Conservation (phyloP, 2,797 vertebrate genomes). For the Acropternis orthonyx region DNA sequence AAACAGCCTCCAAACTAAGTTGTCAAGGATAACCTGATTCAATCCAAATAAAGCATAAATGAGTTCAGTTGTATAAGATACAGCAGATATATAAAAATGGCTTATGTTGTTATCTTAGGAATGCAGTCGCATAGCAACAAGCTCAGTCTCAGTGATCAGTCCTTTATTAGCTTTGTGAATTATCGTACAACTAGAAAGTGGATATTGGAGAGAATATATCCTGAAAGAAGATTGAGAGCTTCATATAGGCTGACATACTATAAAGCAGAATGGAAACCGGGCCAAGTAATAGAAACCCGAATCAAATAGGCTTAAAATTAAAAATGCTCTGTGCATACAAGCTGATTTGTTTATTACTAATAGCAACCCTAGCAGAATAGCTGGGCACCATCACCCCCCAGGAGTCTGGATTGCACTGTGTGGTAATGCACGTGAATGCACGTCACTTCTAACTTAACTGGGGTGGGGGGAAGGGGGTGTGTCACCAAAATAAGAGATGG, state of each 20-base stretch:
- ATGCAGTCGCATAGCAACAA: constrained; percentile 70
- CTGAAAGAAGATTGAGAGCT: constrained; percentile 19
- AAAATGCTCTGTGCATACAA: background rate
- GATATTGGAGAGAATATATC: constrained; percentile 34
- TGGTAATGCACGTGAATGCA: background rate
- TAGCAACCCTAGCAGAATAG: background rate
- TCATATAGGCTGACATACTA: background rate
- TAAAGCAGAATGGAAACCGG: constrained; percentile 21
- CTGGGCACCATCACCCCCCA: rapidly evolving
- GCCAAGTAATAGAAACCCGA: background rate
- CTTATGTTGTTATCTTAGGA: constrained; percentile 58
- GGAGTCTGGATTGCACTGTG: background rate
- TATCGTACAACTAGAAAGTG: background rate
- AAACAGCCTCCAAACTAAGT: constrained; percentile 11
- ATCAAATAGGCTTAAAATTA: background rate
- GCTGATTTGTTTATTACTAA: background rate
- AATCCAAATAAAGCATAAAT: constrained; percentile 34
- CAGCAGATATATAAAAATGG: constrained; percentile 33
- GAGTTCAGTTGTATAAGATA: background rate
- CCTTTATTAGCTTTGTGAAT: constrained; percentile 51
- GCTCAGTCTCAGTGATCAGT: constrained; percentile 41
- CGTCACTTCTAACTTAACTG: background rate
- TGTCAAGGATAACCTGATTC: background rate
- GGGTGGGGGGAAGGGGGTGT: rapidly evolving
- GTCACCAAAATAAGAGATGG: background rate